Evolutionary conservation across 2,888 invertebrate species (phyloP), one percentile per base, ranked within the genome.

Genomic region (Fragum whitleyi): DNA sequence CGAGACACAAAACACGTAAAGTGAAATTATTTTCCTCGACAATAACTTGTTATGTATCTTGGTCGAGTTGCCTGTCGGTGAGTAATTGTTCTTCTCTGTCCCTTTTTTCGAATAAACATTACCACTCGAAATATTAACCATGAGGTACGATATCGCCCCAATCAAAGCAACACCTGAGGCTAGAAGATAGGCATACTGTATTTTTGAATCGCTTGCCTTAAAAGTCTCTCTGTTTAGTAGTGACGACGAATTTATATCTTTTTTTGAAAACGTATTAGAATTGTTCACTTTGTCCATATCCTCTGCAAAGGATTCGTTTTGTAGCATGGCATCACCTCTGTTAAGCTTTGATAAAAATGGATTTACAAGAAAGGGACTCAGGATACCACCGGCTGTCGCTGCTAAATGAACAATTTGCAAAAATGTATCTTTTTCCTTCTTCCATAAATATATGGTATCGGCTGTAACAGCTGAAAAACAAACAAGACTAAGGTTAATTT

Each of bases 381-480:
- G 32, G 16, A 61, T 61, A 32, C 61, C 61, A 9, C 61, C 61
- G 11, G 61, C 32, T 32, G 61, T 61, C 2, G 61, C 61, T 7
- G 61, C 61, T 7, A 61, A 32, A 61, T 61, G 61, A 6, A 61
- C 61, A 7, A 61, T 61, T 28, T 61, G 61, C 2, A 61, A n/a
- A 32, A 28, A 61, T 19, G 61, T 61, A 7, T 0, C n/a, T n/a
- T 61, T 61, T n/a, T 32, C 32, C 6, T 14, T 28, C 32, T 61
- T 61, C 61, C 61, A 61, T n/a, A 61, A 29, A 32, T 29, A n/a
- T 29, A 61, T 61, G 19, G 61, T 61, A n/a, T 61, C 61, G 29
- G 61, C 61, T 2, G 61, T 61, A 2, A 61, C 61, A 5, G 32
- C 61, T 61, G 61, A 2, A 32, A 61, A 36, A 36, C 32, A 36